These are phyloP conservation scores for Coreoperca whiteheadi DNA, from an alignment of 2,113 vertebrate genomes.

Conservation along the genomic window DNA sequence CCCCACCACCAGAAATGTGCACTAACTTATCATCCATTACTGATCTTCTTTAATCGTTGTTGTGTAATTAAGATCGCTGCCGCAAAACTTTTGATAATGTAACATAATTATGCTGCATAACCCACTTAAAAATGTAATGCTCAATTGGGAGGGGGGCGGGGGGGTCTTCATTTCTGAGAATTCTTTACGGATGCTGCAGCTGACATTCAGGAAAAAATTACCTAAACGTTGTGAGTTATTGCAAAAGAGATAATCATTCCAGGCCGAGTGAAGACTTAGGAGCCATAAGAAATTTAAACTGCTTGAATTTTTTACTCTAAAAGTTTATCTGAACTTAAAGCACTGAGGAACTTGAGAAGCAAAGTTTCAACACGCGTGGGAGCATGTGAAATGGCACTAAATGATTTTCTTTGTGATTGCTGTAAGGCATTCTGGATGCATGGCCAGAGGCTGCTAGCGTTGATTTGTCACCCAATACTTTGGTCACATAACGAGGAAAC, in stretches of 20 bases:
- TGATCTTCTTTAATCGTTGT: slow-evolving; percentile 16
- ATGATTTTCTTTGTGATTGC: not conserved
- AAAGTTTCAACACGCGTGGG: not conserved
- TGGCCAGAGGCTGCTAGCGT: not conserved
- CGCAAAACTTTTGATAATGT: slow-evolving; percentile 25
- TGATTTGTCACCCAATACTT: not conserved
- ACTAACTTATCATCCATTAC: slow-evolving; percentile 13
- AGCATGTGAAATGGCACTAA: not conserved
- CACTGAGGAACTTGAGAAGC: not conserved
- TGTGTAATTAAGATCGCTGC: slow-evolving; percentile 32
- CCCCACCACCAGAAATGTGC: not conserved
- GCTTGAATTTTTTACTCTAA: not conserved
- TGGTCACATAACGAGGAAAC: not conserved
- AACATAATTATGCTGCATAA: slow-evolving; percentile 14
- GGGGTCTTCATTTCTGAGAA: slow-evolving; percentile 2
- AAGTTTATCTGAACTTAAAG: not conserved
- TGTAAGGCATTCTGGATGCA: no score
- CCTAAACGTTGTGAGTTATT: not conserved
- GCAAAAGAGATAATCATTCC: not conserved
- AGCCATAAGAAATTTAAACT: not conserved
- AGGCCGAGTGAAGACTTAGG: not conserved
- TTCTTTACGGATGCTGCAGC: not conserved
- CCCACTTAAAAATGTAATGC: not conserved
- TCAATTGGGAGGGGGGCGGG: no score
- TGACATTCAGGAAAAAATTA: not conserved